Percentiles rank a stretch among this genome's conserved stretches.
Conservation (phyloP, 2,797 vertebrate species). For the Botia almorhae region DNA sequence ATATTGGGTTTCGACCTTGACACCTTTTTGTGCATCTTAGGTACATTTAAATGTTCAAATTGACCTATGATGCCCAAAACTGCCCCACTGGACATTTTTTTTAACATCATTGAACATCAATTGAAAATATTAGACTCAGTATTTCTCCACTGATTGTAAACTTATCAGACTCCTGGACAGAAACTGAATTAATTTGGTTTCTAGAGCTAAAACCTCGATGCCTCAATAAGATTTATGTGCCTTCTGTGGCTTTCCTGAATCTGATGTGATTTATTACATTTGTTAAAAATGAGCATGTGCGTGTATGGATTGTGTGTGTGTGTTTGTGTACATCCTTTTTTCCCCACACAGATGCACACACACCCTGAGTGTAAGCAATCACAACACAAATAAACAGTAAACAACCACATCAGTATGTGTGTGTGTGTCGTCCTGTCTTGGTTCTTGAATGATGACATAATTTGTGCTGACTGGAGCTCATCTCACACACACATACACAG, state of each 20-base stretch:
- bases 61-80: neutral
- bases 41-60: neutral
- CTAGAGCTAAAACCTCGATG: neutral
- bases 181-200: conserved; percentile 1
- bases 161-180: neutral
- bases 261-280: conserved; percentile 32
- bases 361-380: conserved; percentile 14
- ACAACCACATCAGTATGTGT: neutral
- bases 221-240: conserved; percentile 13
- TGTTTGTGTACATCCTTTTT: neutral
- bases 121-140: neutral
- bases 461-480: conserved; percentile 45
- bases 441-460: conserved; percentile 52
- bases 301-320: neutral
- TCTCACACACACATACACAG: conserved; percentile 31
- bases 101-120: neutral
- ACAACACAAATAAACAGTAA: conserved; percentile 19
- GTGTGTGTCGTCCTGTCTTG: conserved; percentile 43
- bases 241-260: conserved; percentile 29
- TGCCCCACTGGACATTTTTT: neutral
- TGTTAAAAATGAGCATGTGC: conserved; percentile 22
- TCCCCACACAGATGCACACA: neutral
- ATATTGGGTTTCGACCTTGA: neutral
- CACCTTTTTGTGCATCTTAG: neutral
- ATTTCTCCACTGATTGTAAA: neutral